Conservation (phyloP, 1,140 invertebrate genomes). For the Onthophagus taurus region DNA sequence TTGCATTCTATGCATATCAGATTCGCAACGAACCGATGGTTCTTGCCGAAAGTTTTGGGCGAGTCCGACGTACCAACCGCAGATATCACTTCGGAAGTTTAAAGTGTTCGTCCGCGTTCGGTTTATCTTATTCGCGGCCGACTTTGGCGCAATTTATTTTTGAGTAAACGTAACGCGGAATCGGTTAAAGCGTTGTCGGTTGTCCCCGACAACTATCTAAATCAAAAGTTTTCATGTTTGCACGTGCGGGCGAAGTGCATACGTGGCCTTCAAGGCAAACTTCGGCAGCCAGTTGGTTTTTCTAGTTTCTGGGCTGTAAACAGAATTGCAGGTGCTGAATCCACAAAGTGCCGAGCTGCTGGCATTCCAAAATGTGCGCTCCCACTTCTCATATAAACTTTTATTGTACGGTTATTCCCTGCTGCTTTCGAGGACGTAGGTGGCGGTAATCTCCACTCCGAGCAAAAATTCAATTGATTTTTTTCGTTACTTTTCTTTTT, state of each 20-base stretch:
- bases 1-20: too few species aligned
- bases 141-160: too few species aligned
- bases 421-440: too few species aligned
- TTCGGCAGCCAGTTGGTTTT: neutral
- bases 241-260: neutral
- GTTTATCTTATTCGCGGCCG: too few species aligned
- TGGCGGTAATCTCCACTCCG: too few species aligned
- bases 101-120: neutral
- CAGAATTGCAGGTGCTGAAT: slow-evolving; percentile 4
- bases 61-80: neutral
- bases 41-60: too few species aligned
- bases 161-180: neutral
- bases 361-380: slow-evolving; percentile 7
- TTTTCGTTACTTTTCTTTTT: too few species aligned
- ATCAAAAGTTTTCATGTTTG: neutral
- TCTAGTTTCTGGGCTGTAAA: neutral
- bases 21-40: too few species aligned
- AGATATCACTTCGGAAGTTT: neutral
- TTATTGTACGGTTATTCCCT: neutral
- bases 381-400: slow-evolving; percentile 11
- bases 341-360: slow-evolving; percentile 2
- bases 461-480: too few species aligned
- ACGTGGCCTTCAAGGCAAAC: neutral
- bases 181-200: neutral
- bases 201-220: neutral